Conservation (phyloP, 2,113 vertebrate species). For the Xenus cinereus region DNA sequence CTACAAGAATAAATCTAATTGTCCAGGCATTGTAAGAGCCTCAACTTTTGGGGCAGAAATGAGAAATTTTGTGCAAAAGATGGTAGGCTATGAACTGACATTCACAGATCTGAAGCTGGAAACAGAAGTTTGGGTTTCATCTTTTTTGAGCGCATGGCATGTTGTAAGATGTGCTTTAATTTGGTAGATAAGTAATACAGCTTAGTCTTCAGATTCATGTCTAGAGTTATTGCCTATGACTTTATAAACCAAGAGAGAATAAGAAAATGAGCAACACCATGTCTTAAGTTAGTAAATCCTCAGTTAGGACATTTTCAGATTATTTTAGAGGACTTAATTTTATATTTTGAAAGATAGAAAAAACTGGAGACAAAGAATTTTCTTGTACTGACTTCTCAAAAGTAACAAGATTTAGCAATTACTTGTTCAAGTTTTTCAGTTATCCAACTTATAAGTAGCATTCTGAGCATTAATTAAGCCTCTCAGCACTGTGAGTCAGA, state of each 20-base stretch:
- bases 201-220: not conserved
- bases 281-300: not conserved
- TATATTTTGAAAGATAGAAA: not conserved
- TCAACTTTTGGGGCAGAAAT: not conserved
- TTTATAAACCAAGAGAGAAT: not conserved
- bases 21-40: not conserved
- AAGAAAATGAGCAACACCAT: not conserved
- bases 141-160: fast-evolving
- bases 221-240: not conserved
- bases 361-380: not conserved
- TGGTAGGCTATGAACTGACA: not conserved
- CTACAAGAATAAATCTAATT: not conserved
- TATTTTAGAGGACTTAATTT: not conserved
- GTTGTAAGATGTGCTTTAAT: not conserved
- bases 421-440: not conserved
- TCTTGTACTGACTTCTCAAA: not conserved
- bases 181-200: not conserved
- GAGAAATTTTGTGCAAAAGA: not conserved
- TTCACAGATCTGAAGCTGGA: not conserved
- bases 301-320: not conserved
- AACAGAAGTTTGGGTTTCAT: not conserved
- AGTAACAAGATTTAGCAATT: not conserved
- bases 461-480: not conserved
- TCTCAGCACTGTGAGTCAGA: not conserved
- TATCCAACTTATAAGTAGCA: not conserved